These are phyloP conservation scores for Gadopsis bispinosus DNA, from an alignment of 2,797 vertebrate species.

Conservation along the genomic window DNA sequence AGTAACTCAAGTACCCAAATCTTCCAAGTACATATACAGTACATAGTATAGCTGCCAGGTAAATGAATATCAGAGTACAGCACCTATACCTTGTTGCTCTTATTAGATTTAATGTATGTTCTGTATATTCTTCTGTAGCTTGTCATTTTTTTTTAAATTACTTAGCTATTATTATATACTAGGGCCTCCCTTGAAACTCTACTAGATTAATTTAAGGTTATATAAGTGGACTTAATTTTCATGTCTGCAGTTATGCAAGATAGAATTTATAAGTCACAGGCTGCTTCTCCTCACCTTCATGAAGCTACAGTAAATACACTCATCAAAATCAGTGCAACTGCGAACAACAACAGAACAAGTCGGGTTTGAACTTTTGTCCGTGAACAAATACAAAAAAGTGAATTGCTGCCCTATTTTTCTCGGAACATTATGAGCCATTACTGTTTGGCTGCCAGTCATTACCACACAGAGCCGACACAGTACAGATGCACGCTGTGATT, in stretches of 20 bases:
- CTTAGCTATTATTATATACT: not conserved
- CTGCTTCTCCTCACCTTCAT: too few species aligned
- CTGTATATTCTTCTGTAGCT: not conserved
- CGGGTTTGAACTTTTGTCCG: slow-evolving; percentile 60
- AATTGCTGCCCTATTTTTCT: slow-evolving; percentile 65
- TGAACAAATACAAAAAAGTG: slow-evolving; percentile 27
- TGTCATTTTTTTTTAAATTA: too few species aligned
- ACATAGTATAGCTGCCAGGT: too few species aligned
- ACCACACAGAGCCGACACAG: slow-evolving; percentile 47
- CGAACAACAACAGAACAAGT: slow-evolving; percentile 12
- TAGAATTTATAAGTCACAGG: not conserved
- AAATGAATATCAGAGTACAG: too few species aligned
- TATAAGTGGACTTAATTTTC: not conserved
- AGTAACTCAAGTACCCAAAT: too few species aligned
- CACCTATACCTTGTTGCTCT: too few species aligned
- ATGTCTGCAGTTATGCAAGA: not conserved
- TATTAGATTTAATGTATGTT: not conserved
- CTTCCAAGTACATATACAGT: too few species aligned
- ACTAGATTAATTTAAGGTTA: not conserved
- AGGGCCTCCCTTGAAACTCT: not conserved
- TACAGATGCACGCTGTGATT: slow-evolving; percentile 45
- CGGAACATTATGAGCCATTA: slow-evolving; percentile 72
- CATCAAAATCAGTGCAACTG: slow-evolving; percentile 15
- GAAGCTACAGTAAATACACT: too few species aligned
- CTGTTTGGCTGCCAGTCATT: slow-evolving; percentile 52